Percentiles rank a stretch among this genome's conserved stretches.
These are phyloP conservation scores for Chaenocephalus aceratus DNA, from an alignment of 2,113 vertebrate species.

Conservation along the genomic window DNA sequence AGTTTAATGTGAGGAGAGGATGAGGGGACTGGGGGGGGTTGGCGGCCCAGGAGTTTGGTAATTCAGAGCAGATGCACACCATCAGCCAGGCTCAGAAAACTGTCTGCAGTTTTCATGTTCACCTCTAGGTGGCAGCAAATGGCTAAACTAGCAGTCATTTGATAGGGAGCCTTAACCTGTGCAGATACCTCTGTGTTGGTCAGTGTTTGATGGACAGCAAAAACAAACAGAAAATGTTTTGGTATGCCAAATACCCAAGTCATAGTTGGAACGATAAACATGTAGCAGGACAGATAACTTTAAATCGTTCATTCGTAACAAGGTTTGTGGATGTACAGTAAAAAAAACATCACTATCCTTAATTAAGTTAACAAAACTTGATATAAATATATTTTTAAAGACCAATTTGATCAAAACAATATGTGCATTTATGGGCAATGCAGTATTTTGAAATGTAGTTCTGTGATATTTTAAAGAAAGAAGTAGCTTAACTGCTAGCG, in stretches of 20 bases:
- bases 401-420: neutral
- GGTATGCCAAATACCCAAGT: neutral
- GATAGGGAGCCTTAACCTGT: neutral
- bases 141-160: conserved; percentile 34
- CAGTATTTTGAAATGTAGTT: conserved; percentile 1
- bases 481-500: neutral
- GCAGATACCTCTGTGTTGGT: neutral
- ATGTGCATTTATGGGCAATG: neutral
- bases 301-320: neutral
- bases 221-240: conserved; percentile 2
- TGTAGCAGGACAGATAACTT: neutral
- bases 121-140: conserved; percentile 80
- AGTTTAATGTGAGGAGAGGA: conserved; percentile 60
- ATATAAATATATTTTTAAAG: neutral
- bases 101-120: conserved; percentile 31
- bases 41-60: conserved; percentile 83
- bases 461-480: conserved; percentile 3
- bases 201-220: neutral
- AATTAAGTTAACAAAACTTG: neutral
- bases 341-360: neutral
- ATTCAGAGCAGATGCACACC: conserved; percentile 88
- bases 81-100: conserved; percentile 18
- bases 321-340: neutral
- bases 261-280: neutral
- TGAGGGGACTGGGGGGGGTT: conserved; percentile 49